Base-by-base conservation (phyloP, 2,113 vertebrate species). In the Daboia siamensis region DNA sequence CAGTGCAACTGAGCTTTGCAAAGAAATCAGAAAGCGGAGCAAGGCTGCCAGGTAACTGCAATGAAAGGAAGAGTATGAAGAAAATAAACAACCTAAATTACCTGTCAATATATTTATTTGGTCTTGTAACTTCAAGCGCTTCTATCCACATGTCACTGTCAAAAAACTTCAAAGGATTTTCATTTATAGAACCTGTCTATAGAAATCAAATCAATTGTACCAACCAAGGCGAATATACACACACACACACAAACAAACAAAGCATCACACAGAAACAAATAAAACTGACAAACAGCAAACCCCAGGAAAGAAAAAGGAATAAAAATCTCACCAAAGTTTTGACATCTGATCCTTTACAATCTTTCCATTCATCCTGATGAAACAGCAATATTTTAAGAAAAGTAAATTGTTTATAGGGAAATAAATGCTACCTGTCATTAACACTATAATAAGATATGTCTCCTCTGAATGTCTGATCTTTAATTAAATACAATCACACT, bases 41-140 rank as follows among this genome's bases (percentile, higher is more conserved):
- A 94, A 94, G 94, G 91, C 88, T 95, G 94, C 89, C 93, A 90
- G 80, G 90, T 90, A 96, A 95, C 90, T 94, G 90, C 94, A 94
- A 95, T 69, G 89, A 61, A 69, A 29, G 5, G 20, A 93, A 87
- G 51, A 94, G 91, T 13, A 85, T 90, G 88, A 94, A 21, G 46
- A 13, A 91, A 90, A 93, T 90, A 93, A 95, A 95, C 90, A 86
- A 95, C 91, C 94, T 94, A 93, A 95, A 95, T 92, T 87, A 95
- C 92, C 95, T 94, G 61, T 92, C 90, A 92, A 86, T 52, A 84
- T 54, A 87, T 44, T 12, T 69, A 1, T 61, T 91, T 94, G 51
- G 88, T 91, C 74, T 96, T 92, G 55, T 46, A 17, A 74, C 54
- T 95, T 94, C 80, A 91, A 85, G 23, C 64, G 91, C 80, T 2